phyloP scores from a whole-genome alignment of 2,888 invertebrate genomes.

The Galerucella nymphaeae region DNA sequence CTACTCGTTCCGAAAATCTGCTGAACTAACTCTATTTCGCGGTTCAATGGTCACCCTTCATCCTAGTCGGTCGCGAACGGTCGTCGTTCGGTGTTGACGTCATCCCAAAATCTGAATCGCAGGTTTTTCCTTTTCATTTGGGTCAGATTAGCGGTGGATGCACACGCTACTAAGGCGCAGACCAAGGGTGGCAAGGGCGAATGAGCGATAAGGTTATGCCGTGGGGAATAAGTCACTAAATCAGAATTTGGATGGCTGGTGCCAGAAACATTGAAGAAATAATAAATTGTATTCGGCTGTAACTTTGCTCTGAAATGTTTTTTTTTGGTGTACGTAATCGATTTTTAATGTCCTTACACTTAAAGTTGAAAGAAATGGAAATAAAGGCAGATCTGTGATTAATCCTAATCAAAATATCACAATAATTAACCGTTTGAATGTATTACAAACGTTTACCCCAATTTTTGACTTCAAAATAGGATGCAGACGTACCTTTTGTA shows the following conservation, averaged over 20 bases:
- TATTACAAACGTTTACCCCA: no score
- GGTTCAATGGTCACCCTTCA: conserved; percentile 60
- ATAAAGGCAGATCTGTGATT: no score
- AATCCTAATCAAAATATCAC: no score
- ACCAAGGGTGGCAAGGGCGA: conserved; percentile 20
- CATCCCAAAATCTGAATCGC: conserved; percentile 43
- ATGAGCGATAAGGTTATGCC: conserved; percentile 28
- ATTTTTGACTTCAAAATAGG: no score
- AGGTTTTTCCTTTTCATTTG: conserved; percentile 60
- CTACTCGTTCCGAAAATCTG: conserved; percentile 57
- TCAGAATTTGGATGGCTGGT: conserved; percentile 34
- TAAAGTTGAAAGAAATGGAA: no score
- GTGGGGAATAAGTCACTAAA: conserved; percentile 41
- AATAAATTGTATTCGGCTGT: background rate
- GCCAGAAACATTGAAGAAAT: conserved; percentile 2
- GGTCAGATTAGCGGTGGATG: conserved; percentile 56
- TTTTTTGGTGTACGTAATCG: no score
- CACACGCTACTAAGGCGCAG: conserved; percentile 13
- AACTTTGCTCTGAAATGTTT: no score
- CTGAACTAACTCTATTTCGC: conserved; percentile 64
- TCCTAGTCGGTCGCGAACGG: conserved; percentile 28
- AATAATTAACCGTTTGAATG: no score
- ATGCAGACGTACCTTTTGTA: no score
- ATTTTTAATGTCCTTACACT: no score
- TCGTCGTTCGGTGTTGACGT: conserved; percentile 37